Conservation (phyloP, 2,888 invertebrate species). For the Microchrysa polita region DNA sequence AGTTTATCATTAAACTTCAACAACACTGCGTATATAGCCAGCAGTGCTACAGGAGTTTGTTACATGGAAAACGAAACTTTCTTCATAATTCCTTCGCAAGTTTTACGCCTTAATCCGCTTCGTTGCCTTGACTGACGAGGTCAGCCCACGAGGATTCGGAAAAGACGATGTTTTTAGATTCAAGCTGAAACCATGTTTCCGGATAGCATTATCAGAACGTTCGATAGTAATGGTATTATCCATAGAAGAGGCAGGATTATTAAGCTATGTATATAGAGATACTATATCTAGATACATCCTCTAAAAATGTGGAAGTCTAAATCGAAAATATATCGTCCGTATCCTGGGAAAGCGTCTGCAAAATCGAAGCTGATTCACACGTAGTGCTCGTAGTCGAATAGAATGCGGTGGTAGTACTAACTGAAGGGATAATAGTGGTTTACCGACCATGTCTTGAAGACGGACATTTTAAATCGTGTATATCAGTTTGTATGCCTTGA, state of each 20-base stretch:
- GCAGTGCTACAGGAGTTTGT: too few species aligned
- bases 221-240: too few species aligned
- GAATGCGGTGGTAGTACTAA: too few species aligned
- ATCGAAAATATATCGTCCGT: background rate
- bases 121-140: background rate
- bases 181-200: too few species aligned
- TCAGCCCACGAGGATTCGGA: too few species aligned
- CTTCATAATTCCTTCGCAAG: conserved; percentile 23
- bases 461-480: background rate
- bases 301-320: background rate
- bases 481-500: too few species aligned
- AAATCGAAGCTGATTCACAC: conserved; percentile 5
- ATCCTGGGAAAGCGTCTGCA: background rate
- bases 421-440: background rate
- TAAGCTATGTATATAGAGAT: background rate
- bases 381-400: background rate
- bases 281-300: background rate
- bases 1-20: background rate
- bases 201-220: too few species aligned
- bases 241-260: too few species aligned
- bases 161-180: too few species aligned
- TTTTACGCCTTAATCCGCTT: conserved; percentile 19
- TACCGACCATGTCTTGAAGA: background rate
- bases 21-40: background rate
- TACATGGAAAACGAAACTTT: conserved; percentile 6